These are phyloP conservation scores for Eolophus roseicapilla DNA, from an alignment of 2,113 vertebrate genomes.

Conservation along the genomic window DNA sequence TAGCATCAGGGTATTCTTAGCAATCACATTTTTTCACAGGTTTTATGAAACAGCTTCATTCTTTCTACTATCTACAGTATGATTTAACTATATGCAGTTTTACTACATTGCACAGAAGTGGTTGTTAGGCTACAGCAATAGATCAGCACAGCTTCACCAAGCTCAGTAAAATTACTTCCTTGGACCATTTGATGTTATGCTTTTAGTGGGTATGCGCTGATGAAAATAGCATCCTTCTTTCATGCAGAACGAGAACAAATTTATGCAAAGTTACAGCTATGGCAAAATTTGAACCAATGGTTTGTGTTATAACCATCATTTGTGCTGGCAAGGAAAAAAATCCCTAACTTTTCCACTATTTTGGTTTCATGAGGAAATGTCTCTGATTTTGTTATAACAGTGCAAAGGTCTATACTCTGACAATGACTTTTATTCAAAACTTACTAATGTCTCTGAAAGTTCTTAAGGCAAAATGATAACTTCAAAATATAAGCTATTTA, in stretches of 20 bases:
- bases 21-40: not conserved
- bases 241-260: not conserved
- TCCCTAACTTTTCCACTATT: not conserved
- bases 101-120: not conserved
- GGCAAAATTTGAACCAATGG: not conserved
- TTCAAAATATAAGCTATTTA: conserved; percentile 17
- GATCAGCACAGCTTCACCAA: not conserved
- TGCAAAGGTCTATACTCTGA: not conserved
- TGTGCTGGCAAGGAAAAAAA: not conserved
- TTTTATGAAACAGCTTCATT: not conserved
- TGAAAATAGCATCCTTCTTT: not conserved
- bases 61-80: not conserved
- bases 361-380: not conserved
- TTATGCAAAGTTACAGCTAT: not conserved
- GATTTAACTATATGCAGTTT: conserved; percentile 5
- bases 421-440: conserved; percentile 3
- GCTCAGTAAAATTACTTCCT: not conserved
- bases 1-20: not conserved
- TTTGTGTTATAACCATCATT: not conserved
- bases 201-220: not conserved
- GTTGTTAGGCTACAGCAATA: not conserved
- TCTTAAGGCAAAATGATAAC: not conserved
- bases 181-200: not conserved
- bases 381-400: not conserved
- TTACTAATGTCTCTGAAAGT: not conserved